Base-by-base conservation (phyloP, 2,113 vertebrate genomes). In the Aplodontia rufa region DNA sequence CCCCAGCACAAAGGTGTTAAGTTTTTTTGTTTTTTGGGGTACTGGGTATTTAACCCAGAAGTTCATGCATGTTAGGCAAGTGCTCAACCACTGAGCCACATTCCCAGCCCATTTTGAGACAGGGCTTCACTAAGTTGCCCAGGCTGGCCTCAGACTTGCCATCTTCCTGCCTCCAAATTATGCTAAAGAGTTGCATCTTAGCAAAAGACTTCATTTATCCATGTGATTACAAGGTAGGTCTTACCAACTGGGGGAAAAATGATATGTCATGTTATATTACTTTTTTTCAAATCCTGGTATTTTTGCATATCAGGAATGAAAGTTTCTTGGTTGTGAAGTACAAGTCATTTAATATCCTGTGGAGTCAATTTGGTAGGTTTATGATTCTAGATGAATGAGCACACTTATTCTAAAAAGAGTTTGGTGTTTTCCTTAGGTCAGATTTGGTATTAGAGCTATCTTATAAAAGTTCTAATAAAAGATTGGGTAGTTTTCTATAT, bases 341-440 rank as follows among this genome's bases (percentile, higher is more conserved):
- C 32, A 49, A 40, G 16, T 58, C 22, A 55, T 86, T 90, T 90
- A 80, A 75, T 68, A 49, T 8, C 53, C 8, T n/a, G 4, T 69
- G 26, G 22, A 90, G 51, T 95, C 45, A 62, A 1, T 60, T 90
- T 88, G 51, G n/a, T 71, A 71, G 12, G 26, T 35, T 60, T 82
- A 62, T 74, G 49, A 92, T 84, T 90, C 37, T 75, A 92, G 19
- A 92, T 80, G 26, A 60, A 72, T 58, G 79, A 90, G 69, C 74
- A 87, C 51, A 24, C 87, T 64, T 71, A 20, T 0, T 55, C 37
- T 91, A 19, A 79, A 19, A 79, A 90, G 55, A 58, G 20, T 81
- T 75, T 89, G 37, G 87, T 24, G 17, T 1, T 87, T 68, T 68
- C 51, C 19, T 47, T 64, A 13, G 0, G 47, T 72, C 19, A 75